Base-by-base conservation (phyloP, 2,888 invertebrate species). In the Timandra comae region DNA sequence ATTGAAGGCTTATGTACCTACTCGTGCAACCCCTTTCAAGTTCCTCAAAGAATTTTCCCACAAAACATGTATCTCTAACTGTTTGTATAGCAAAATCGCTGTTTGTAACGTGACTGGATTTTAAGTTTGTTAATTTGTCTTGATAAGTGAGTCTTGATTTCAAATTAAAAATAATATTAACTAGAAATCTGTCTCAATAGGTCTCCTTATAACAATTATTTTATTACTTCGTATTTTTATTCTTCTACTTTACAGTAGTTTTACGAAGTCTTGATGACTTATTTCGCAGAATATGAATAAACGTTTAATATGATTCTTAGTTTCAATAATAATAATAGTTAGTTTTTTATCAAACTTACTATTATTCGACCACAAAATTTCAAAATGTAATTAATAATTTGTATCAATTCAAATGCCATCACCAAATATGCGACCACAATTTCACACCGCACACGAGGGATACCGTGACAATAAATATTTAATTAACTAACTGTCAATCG, bases 1-100 rank as follows among this genome's bases (percentile, higher is more conserved):
- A 73, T 73, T 66, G 62, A 56, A 59, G 56, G 58, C 61, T 71
- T 63, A 64, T 41, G 33, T 40, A 46, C 11, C 47, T n/a, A n/a
- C n/a, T 49, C 40, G 42, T 49, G 45, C 49, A 63, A 61, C 59
- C 63, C 56, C 58, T 63, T 60, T 30, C 34, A 30, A 27, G 29
- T 30, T 39, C 32, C 27, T 22, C 9, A n/a, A n/a, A n/a, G n/a
- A n/a, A n/a, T n/a, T n/a, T n/a, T n/a, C 4, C 22, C 8, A 22
- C 22, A 4, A 22, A 9, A 22, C 9, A 22, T n/a, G 7, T 20
- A 20, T n/a, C 22, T 22, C 22, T 7, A 9, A n/a, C 11, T 24
- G 24, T 9, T 24, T 9, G 9, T 16, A 6, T n/a, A n/a, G n/a
- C n/a, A 16, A 16, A 3, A 16, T 3, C 16, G 3, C 6, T 16